Evolutionary conservation across 2,113 vertebrate species (phyloP), one percentile per base, ranked within the genome.

Genomic region (Neomonachus schauinslandi): DNA sequence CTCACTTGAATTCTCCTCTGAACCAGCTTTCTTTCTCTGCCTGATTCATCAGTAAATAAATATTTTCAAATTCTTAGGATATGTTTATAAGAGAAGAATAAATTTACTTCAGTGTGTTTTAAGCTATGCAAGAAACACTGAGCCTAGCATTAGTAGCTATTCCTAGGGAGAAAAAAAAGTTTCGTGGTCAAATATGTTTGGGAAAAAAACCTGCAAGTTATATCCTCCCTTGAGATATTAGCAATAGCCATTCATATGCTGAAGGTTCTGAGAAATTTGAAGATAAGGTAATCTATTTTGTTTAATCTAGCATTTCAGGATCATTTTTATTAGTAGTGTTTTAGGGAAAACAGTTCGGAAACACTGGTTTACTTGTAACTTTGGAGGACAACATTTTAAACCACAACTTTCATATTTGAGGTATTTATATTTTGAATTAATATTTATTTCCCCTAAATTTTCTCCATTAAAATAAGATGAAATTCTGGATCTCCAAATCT

Each of bases 11-110:
- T 92, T 92, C 10, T 67, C 2, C 55, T 96, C 91, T 71, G n/a
- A 94, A 94, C 8, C 55, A 59, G 69, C 28, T 80, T 94, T 96
- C 87, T 84, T 74, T 95, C 71, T 22, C 33, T 95, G 1, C 49
- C 2, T 36, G 2, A 90, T 92, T 77, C 26, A 63, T 61, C 13
- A 71, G 51, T 92, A 89, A 81, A 53, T 74, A 87, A 33, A 77
- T 71, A 24, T 91, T 89, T 53, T 26, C 14, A 0, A 22, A 19
- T 91, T 90, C 69, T 94, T 81, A 94, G n/a, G 24, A 65, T 90
- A 55, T 74, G 4, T 92, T 97, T 95, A 2, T 61, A 89, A 89
- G 19, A 72, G 16, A 87, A 92, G 7, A 74, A 18, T 57, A 69
- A 74, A 80, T 63, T 89, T 92, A 71, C 28, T 79, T 90, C 33